A percentile compares a stretch with the other conserved stretches of the same genome.
Conservation (phyloP, 2,113 vertebrate species). For the Nerophis ophidion region DNA sequence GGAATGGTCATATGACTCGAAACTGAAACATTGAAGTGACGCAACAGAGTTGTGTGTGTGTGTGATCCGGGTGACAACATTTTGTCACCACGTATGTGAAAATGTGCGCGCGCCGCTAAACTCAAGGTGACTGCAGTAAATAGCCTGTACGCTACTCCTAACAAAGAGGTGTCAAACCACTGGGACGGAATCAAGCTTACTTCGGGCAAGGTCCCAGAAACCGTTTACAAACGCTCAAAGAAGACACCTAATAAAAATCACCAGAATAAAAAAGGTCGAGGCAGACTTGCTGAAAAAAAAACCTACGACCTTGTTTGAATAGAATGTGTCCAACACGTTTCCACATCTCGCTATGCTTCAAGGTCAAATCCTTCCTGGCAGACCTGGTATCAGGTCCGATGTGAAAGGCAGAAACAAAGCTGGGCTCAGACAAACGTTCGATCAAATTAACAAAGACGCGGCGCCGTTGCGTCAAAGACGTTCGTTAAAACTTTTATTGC, state of each 20-base stretch:
- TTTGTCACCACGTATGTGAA: slow-evolving; percentile 11
- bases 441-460: neutral
- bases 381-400: slow-evolving; percentile 1
- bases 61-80: neutral
- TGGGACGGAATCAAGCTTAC: neutral
- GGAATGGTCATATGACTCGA: neutral
- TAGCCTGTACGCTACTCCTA: neutral
- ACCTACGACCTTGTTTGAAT: slow-evolving; percentile 19
- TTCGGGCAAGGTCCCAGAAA: neutral
- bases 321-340: slow-evolving; percentile 19
- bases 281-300: slow-evolving; percentile 15
- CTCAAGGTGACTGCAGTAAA: slow-evolving; percentile 17
- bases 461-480: neutral
- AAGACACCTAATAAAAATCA: slow-evolving; percentile 12
- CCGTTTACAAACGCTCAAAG: neutral
- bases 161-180: slow-evolving; percentile 1
- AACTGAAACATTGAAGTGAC: neutral
- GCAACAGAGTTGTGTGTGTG: neutral
- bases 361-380: slow-evolving; percentile 29
- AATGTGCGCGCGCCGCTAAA: neutral
- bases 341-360: slow-evolving; percentile 23
- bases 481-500: slow-evolving; percentile 19
- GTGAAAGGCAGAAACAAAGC: neutral
- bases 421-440: neutral
- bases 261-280: slow-evolving; percentile 7